phyloP scores from a whole-genome alignment of 2,113 vertebrate species.

The Leiothrix lutea region DNA sequence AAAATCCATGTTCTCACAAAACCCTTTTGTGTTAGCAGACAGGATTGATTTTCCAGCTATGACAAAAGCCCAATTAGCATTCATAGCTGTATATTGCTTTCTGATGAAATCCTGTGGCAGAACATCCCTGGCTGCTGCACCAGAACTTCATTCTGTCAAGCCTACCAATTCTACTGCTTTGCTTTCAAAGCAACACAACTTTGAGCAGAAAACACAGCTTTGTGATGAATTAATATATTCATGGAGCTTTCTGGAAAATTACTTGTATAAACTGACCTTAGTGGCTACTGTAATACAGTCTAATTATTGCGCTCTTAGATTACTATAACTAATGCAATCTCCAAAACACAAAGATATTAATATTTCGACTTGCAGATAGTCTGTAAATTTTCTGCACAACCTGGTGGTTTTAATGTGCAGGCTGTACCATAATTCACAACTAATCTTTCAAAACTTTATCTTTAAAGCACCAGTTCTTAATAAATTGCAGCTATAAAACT shows the following conservation, averaged over 20 bases:
- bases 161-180: neutral
- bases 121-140: neutral
- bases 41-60: neutral
- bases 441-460: conserved; percentile 53
- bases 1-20: neutral
- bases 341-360: conserved; percentile 57
- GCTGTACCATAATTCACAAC: conserved; percentile 42
- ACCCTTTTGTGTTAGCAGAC: neutral
- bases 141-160: neutral
- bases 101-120: neutral
- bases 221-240: neutral
- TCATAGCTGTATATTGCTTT: neutral
- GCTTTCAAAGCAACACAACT: neutral
- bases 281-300: conserved; percentile 25
- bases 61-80: neutral
- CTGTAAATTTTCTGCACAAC: conserved; percentile 55
- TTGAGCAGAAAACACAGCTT: neutral
- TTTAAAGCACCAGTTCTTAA: conserved; percentile 39
- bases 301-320: conserved; percentile 57
- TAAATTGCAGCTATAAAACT: conserved; percentile 17
- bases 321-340: conserved; percentile 65
- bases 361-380: conserved; percentile 64
- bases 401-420: conserved; percentile 45
- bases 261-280: conserved; percentile 51
- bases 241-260: conserved; percentile 49